A percentile compares a stretch with the other conserved stretches of the same genome.
Evolutionary conservation across 2,113 vertebrate genomes (phyloP).

Genomic region (Paralichthys olivaceus): DNA sequence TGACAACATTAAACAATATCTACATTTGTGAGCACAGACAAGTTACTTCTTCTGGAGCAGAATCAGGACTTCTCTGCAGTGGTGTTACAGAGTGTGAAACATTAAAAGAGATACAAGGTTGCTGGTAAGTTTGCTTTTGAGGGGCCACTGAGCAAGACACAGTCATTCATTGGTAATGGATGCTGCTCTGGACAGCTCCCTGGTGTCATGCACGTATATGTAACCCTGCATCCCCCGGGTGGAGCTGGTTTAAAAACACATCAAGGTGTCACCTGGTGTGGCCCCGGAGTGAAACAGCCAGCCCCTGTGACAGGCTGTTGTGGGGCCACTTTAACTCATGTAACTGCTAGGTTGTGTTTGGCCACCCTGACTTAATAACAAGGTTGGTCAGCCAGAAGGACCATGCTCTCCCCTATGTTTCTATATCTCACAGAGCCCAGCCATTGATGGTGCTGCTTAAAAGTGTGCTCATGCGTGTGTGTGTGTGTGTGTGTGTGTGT

Average conservation of each 20-base stretch:
- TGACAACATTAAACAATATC: no score
- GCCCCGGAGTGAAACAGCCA: constrained; percentile 36
- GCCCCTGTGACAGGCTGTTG: constrained; percentile 22
- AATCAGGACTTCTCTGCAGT: no score
- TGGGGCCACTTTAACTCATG: constrained; percentile 65
- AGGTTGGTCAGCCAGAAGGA: constrained; percentile 67
- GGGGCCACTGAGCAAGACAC: no score
- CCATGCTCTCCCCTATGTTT: constrained; percentile 48
- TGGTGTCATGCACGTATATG: constrained; percentile 11
- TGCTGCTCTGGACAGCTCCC: no score
- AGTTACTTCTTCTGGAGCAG: no score
- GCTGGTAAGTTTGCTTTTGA: no score
- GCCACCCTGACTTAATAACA: constrained; percentile 67
- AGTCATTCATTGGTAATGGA: no score
- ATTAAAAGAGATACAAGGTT: no score
- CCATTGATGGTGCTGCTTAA: constrained; percentile 13
- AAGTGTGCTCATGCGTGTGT: background rate
- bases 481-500: background rate
- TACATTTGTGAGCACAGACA: no score
- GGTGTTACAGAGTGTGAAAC: no score
- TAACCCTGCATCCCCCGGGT: constrained; percentile 11
- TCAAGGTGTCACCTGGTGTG: constrained; percentile 37
- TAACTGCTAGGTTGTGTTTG: constrained; percentile 54
- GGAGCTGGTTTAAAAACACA: constrained; percentile 32
- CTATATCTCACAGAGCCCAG: constrained; percentile 41